Percentiles rank a stretch among this genome's conserved stretches.
Evolutionary conservation across 2,113 vertebrate genomes (phyloP).

Genomic region (Bambusicola thoracicus): DNA sequence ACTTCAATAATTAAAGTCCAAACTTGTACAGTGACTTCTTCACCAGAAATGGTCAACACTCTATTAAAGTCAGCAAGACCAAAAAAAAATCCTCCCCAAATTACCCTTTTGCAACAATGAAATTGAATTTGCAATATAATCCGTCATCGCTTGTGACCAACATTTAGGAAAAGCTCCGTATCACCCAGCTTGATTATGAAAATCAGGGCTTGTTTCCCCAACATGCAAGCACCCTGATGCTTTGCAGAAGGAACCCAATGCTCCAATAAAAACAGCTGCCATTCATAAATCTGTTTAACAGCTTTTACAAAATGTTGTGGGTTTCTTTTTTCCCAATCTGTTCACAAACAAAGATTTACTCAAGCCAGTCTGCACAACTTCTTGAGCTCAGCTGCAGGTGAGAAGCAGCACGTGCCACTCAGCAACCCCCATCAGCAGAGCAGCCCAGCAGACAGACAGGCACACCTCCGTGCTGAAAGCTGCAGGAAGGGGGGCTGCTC

Average conservation of each 20-base stretch:
- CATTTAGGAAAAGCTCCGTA: not conserved
- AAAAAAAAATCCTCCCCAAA: not conserved
- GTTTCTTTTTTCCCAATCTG: not conserved
- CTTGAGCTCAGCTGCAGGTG: not conserved
- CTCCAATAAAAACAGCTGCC: not conserved
- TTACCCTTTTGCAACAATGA: not conserved
- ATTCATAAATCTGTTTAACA: not conserved
- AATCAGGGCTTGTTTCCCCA: not conserved
- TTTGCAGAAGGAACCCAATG: not conserved
- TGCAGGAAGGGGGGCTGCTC: not conserved
- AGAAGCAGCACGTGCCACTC: not conserved
- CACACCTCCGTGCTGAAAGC: fast-evolving
- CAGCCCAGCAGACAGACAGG: not conserved
- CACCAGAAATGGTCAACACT: not conserved
- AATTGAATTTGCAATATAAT: not conserved
- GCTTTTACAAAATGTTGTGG: not conserved
- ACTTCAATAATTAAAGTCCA: not conserved
- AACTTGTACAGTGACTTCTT: not conserved
- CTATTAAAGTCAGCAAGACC: not conserved
- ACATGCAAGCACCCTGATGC: not conserved
- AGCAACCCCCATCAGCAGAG: not conserved
- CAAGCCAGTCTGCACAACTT: not conserved
- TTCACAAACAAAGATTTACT: not conserved
- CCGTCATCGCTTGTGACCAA: not conserved
- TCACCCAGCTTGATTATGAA: not conserved